These are phyloP conservation scores for Corythoichthys intestinalis DNA, from an alignment of 2,113 vertebrate species.

Conservation along the genomic window DNA sequence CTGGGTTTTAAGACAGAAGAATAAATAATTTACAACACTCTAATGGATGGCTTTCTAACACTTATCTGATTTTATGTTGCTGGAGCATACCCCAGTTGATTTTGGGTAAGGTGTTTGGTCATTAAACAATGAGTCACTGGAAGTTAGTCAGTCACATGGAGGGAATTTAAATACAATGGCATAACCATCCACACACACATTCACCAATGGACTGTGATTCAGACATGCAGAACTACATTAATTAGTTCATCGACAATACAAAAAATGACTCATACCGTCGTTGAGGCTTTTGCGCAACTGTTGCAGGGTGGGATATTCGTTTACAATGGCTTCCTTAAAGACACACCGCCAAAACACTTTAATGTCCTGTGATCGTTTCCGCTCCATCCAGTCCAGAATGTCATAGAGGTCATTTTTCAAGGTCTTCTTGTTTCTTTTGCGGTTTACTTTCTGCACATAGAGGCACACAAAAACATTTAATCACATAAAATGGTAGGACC, in stretches of 20 bases:
- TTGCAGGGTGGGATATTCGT: constrained; percentile 43
- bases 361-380: constrained; percentile 19
- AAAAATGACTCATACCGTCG: constrained; percentile 54
- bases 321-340: constrained; percentile 56
- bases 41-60: too few species aligned
- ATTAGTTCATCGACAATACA: neutral
- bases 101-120: too few species aligned
- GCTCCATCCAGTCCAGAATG: constrained; percentile 61
- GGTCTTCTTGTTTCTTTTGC: constrained; percentile 42
- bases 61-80: too few species aligned
- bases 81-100: too few species aligned
- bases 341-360: constrained; percentile 56
- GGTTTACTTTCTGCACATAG: constrained; percentile 49
- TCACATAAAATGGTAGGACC: neutral
- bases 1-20: too few species aligned
- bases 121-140: too few species aligned
- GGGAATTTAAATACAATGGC: too few species aligned
- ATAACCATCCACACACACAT: too few species aligned
- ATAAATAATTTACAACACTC: too few species aligned
- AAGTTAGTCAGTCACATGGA: too few species aligned
- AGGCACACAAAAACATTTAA: neutral
- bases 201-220: too few species aligned
- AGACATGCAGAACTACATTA: neutral
- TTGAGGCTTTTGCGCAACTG: constrained; percentile 44
- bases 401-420: constrained; percentile 42